Base-by-base conservation (phyloP, 2,888 invertebrate species). In the Drosophila limbata region DNA sequence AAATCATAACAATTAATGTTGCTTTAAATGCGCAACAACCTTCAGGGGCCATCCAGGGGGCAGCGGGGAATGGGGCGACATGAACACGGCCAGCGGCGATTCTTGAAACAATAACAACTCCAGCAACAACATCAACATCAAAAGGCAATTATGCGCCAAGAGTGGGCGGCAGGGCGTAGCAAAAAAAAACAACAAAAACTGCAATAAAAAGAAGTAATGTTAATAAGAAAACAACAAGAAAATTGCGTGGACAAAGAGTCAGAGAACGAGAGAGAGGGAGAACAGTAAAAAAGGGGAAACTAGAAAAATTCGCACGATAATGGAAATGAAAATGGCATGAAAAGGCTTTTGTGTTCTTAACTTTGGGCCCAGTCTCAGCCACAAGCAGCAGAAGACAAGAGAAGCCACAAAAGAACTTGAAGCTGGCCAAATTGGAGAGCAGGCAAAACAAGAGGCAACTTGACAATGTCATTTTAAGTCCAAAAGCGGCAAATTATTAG, bases 1-100 rank as follows among this genome's bases (percentile, higher is more conserved):
- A 89, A 86, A 89, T 86, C 85, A 89, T 85, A 82, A 88, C 80
- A 88, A 89, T 85, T 88, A 85, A 89, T 85, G 89, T 79, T 64
- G 57, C 70, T 65, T 78, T 71, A 87, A 85, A 71, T 73, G 80
- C 64, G 44, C 69, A 50, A 33, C 40, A 37, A 19, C 44, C 45
- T 40, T 45, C n/a, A n/a, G n/a, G 21, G 13, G 39, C 28, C 35
- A 52, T 9, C n/a, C 19, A 11, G 15, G 15, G 19, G 56, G 15
- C n/a, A 15, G 28, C 52, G 51, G 45, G 44, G 52, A 37, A 25
- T 45, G 37, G 19, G 33, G 28, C 62, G 52, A 78, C 73, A 73
- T 65, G 79, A 52, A 55, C 68, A 70, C 53, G 25, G 55, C 65
- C 79, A 79, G 50, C 59, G 62, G 60, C 66, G 42, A 45, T 47